Base-by-base conservation (phyloP, 2,797 vertebrate species). In the Enteromius thamalakanensis region DNA sequence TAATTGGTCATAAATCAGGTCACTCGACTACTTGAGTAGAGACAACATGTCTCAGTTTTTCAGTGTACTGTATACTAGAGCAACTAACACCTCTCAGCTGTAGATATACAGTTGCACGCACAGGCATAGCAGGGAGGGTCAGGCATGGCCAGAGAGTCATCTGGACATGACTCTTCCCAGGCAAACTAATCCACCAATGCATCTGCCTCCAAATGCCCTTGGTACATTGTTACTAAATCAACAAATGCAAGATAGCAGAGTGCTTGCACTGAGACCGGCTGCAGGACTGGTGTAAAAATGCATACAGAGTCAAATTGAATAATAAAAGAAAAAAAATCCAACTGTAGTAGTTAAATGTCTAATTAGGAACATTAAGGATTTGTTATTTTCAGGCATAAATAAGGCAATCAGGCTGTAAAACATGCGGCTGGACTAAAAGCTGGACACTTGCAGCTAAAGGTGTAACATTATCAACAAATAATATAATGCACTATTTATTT, bases 161-260 rank as follows among this genome's bases (percentile, higher is more conserved):
- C 93, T 95, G 94, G 93, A 94, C 94, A 95, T 94, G 92, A 92
- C 91, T 92, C 85, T 88, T 84, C 89, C 88, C 90, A 90, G 32
- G 89, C 91, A 91, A 88, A 91, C 91, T 94, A 95, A 96, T 94
- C 94, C 94, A 90, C 89, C 90, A 88, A 90, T 92, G 90, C 93
- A 92, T 94, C 92, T 93, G 93, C 93, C 90, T 92, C 90, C 92
- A 95, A 92, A 94, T 94, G 93, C 91, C 93, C 92, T 93, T 93
- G 93, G 94, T 94, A 94, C 93, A 93, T 93, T 93, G 92, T 94
- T 95, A 95, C 93, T 94, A 95, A 90, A 94, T 94, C 93, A 95
- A 95, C 94, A 95, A 92, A 93, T 93, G 86, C 91, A 90, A 92
- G 89, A 91, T 42, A 91, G 45, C 53, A 64, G 78, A 83, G 67